Percentiles rank a stretch among this genome's conserved stretches.
phyloP scores from a whole-genome alignment of 2,113 vertebrate genomes.

The Tyrannus savana region DNA sequence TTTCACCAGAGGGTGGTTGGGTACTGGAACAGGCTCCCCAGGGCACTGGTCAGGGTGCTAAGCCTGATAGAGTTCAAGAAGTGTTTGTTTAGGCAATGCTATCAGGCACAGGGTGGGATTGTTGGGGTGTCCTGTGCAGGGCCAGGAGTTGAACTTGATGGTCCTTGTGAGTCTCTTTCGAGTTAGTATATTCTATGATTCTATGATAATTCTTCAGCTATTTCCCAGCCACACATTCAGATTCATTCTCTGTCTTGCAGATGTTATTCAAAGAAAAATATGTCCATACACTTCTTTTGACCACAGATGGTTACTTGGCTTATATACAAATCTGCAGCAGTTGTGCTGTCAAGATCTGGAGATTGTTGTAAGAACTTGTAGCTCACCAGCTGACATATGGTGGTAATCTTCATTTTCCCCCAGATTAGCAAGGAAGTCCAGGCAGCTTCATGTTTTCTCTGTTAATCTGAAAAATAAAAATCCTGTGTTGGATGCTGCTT shows the following conservation, averaged over 20 bases:
- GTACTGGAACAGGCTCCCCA: neutral
- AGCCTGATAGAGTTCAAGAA: neutral
- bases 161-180: neutral
- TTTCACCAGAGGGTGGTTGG: neutral
- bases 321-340: neutral
- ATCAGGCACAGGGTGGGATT: neutral
- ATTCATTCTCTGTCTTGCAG: neutral
- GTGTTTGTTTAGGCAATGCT: neutral
- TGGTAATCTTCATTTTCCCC: neutral
- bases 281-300: neutral
- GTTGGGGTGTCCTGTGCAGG: neutral
- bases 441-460: neutral
- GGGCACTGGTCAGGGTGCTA: neutral
- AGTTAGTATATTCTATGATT: neutral
- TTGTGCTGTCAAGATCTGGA: neutral
- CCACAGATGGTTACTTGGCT: neutral
- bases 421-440: neutral
- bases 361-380: neutral
- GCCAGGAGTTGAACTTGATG: neutral
- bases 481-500: neutral
- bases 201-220: neutral
- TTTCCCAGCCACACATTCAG: neutral
- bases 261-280: neutral
- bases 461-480: neutral
- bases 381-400: neutral